Percentiles rank a stretch among this genome's conserved stretches.
Evolutionary conservation across 1,140 invertebrate species (phyloP).

Genomic region (Eciton burchellii): DNA sequence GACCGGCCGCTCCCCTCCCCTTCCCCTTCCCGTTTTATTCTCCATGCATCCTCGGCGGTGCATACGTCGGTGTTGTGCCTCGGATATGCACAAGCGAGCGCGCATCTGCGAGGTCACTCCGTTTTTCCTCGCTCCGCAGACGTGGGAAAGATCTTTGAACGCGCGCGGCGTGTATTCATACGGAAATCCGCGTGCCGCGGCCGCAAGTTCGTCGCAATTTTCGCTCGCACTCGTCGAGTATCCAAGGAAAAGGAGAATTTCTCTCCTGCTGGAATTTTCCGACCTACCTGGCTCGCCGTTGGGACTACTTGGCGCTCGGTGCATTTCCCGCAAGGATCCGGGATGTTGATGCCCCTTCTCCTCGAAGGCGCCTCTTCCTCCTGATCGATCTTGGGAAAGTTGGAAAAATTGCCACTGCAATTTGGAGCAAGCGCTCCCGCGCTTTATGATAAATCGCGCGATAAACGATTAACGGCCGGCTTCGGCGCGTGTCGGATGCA

Average conservation of each 20-base stretch:
- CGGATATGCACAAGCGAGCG: constrained; percentile 48
- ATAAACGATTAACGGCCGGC: too few relatives aligned
- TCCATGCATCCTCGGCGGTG: constrained; percentile 27
- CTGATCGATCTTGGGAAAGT: too few relatives aligned
- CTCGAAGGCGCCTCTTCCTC: too few relatives aligned
- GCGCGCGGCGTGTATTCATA: constrained; percentile 5
- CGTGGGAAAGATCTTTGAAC: constrained; percentile 41
- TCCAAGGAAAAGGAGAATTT: constrained; percentile 12
- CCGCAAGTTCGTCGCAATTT: neutral
- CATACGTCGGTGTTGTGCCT: constrained; percentile 10
- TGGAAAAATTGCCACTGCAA: too few relatives aligned
- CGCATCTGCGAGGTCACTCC: constrained; percentile 28
- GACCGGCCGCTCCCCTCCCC: neutral
- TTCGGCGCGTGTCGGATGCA: neutral
- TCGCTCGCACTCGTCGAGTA: neutral
- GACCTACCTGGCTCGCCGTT: too few relatives aligned
- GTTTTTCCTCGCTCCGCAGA: constrained; percentile 41
- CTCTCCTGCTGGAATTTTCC: too few relatives aligned
- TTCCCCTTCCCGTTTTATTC: constrained; percentile 17
- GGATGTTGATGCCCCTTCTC: too few relatives aligned
- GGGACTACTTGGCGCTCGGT: too few relatives aligned
- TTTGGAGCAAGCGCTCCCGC: neutral
- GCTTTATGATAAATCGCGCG: neutral
- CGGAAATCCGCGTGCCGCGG: neutral
- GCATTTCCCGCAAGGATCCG: too few relatives aligned